Base-by-base conservation (phyloP, 2,888 invertebrate species). In the Melangyna quadrimaculata region DNA sequence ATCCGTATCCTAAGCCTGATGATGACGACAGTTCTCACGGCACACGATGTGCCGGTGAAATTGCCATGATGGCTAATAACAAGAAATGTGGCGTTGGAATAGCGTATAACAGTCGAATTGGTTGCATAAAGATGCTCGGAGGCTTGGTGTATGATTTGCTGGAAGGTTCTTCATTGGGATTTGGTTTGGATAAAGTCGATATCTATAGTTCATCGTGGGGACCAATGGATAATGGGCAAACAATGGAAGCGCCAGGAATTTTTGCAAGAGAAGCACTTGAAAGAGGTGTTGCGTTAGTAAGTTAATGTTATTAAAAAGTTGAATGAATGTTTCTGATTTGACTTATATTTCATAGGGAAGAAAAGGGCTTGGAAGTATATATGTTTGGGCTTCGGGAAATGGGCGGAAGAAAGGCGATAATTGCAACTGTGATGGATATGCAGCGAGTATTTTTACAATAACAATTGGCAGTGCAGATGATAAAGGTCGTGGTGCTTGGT, bases 141-240 rank as follows among this genome's bases (percentile, higher is more conserved):
- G 98, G 98, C 2, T 93, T 94, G 83, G 96, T 98, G 71, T 97
- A 96, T 78, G 98, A 98, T 91, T 93, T 96, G 29, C 93, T 97
- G 37, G 98, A 98, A 93, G 97, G 96, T 14, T 95, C 95, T 88
- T 97, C 97, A 1, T 93, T 98, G 81, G 95, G 95, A 10, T 96
- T 94, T 91, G 96, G 95, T 19, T 93, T 94, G 88, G 94, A 96
- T 87, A 94, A 96, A 89, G 95, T 97, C n/a, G 97, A 98, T 90
- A 95, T 98, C 88, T 98, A 97, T 92, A 97, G 97, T 88, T 97
- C 97, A 55, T 97, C 97, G 32, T 98, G 98, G 98, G 98, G 98
- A 6, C 98, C 98, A 8, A 96, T 95, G 88, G 98, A 98, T 90
- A 96, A 98, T 90, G 98, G 98, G 0, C 94, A 94, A 89, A 97